Evolutionary conservation across 2,113 vertebrate species (phyloP).

Genomic region (Romanogobio albipinnatus): DNA sequence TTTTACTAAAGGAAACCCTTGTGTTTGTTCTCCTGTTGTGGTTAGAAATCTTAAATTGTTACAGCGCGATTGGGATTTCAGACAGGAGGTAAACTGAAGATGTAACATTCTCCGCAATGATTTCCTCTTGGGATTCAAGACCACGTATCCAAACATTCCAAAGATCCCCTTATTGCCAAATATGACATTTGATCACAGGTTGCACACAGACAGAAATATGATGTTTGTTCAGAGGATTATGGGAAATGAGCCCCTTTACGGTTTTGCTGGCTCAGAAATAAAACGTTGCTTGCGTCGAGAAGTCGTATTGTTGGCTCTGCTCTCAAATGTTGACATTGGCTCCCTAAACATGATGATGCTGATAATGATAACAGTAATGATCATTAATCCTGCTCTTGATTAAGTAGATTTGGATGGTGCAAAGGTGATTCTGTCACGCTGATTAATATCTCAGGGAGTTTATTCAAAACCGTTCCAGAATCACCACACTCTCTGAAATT

Average conservation of each 20-base stretch:
- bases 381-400: constrained; percentile 51
- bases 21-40: neutral
- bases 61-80: neutral
- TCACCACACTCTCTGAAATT: neutral
- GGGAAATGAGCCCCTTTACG: constrained; percentile 42
- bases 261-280: constrained; percentile 35
- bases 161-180: constrained; percentile 36
- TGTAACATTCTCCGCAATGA: neutral
- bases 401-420: constrained; percentile 39
- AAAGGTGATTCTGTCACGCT: constrained; percentile 20
- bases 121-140: constrained; percentile 13
- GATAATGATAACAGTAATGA: constrained; percentile 43
- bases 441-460: constrained; percentile 37
- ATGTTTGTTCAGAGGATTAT: constrained; percentile 56
- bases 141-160: constrained; percentile 37
- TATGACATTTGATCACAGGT: constrained; percentile 53
- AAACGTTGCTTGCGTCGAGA: neutral
- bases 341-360: constrained; percentile 5
- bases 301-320: constrained; percentile 7
- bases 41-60: neutral
- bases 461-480: constrained; percentile 24
- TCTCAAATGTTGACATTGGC: constrained; percentile 51
- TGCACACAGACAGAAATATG: constrained; percentile 53
- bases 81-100: neutral
- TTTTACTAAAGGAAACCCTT: constrained; percentile 5